phyloP scores from a whole-genome alignment of 2,888 invertebrate species.

The Lathronympha strigana region DNA sequence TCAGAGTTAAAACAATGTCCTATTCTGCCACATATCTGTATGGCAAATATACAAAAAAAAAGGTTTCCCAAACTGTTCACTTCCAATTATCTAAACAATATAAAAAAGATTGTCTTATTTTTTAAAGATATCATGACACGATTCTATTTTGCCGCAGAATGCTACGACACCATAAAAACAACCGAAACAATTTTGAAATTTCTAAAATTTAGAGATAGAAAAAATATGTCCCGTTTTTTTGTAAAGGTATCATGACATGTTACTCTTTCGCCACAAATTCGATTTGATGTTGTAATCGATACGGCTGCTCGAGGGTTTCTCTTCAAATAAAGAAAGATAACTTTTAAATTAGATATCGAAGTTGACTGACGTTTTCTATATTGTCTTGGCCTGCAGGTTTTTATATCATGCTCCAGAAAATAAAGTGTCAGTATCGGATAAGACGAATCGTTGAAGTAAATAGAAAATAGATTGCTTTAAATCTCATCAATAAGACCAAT shows the following conservation, averaged over 20 bases:
- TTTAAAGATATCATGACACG: background rate
- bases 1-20: too few species aligned
- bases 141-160: conserved; percentile 2
- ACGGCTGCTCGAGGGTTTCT: conserved; percentile 52
- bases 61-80: background rate
- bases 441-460: background rate
- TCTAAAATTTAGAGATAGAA: background rate
- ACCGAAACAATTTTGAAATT: conserved; percentile 5
- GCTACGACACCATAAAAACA: conserved; percentile 21
- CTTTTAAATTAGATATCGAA: conserved; percentile 45
- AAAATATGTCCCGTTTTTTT: conserved; percentile 27
- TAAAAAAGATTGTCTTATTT: background rate
- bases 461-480: too few species aligned
- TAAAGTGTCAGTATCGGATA: conserved; percentile 13
- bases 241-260: conserved; percentile 48
- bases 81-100: background rate
- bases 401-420: conserved; percentile 43
- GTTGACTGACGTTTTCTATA: conserved; percentile 62
- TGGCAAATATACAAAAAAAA: background rate
- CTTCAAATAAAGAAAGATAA: conserved; percentile 41
- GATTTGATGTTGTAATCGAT: conserved; percentile 65
- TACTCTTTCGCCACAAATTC: conserved; percentile 53
- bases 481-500: too few species aligned
- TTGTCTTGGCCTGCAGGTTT: conserved; percentile 44
- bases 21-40: too few species aligned